Base-by-base conservation (phyloP, 1,140 invertebrate genomes). In the Zaprionus vittiger region DNA sequence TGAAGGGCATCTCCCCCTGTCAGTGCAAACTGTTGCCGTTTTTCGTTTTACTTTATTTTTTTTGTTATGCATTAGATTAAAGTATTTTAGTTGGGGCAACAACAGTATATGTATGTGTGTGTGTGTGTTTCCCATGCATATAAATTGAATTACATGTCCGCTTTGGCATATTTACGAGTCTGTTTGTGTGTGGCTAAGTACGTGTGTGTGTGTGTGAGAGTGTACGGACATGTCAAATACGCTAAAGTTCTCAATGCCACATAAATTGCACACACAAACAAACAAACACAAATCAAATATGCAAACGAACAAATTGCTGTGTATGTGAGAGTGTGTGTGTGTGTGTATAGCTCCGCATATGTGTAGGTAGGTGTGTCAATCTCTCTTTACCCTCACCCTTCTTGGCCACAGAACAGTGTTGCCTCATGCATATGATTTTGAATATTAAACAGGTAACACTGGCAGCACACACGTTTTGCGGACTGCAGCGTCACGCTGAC, bases 91-190 rank as follows among this genome's bases (percentile, higher is more conserved):
- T 72, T 63, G 61, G 60, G 41, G n/a, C 60, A 75, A 17, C 41
- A 75, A 57, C 59, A 71, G 28, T 60, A 15, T 80, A 41, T 72
- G 66, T 75, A 60, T 78, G 65, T 80, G 54, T 70, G 52, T 37
- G 28, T 66, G 75, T 55, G 49, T 67, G 22, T 60, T 20, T 63
- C 52, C 47, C 76, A 71, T 83, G 83, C 77, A 86, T 87, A 87
- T 87, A 84, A 84, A 87, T 87, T 80, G 81, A 79, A 84, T 87
- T 89, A 87, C 68, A 84, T 74, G 85, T 84, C 81, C 72, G 66
- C 65, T 67, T 64, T 84, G 84, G 78, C 84, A 87, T 89, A 89
- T 87, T 84, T 87, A 87, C 81, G 84, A 86, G 70, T 79, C 83
- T 73, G 68, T 81, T 82, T 82, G 65, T 64, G 75, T 77, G 22